These are phyloP conservation scores for Rhimphoctona megacephalus DNA, from an alignment of 2,888 invertebrate species.

Conservation along the genomic window DNA sequence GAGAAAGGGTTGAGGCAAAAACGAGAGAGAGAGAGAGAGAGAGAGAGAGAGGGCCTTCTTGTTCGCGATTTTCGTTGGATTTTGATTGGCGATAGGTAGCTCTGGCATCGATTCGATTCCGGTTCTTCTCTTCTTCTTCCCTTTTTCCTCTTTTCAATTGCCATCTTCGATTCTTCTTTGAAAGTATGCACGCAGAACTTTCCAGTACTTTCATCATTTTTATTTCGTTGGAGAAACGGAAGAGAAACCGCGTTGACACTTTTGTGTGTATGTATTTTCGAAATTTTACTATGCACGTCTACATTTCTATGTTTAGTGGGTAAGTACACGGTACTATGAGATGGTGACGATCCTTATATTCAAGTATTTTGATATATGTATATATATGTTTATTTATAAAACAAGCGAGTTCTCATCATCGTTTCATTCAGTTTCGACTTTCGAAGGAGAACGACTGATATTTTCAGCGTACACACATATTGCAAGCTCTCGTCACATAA, in stretches of 20 bases:
- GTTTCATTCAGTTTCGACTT: too few species aligned
- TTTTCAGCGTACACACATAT: too few species aligned
- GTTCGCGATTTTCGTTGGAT: constrained; percentile 58
- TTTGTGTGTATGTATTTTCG: not conserved
- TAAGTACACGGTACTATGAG: too few species aligned
- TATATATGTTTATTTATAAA: too few species aligned
- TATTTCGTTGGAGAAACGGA: constrained; percentile 34
- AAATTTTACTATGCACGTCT: not conserved
- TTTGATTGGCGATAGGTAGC: constrained; percentile 54
- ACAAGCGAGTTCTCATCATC: too few species aligned
- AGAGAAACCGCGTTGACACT: constrained; percentile 24
- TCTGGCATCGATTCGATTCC: constrained; percentile 49
- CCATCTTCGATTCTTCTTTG: constrained; percentile 16
- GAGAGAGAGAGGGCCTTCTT: not conserved
- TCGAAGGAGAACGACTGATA: too few species aligned
- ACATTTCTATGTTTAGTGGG: not conserved
- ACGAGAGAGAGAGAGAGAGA: not conserved
- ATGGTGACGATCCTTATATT: too few species aligned
- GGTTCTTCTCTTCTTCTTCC: constrained; percentile 39
- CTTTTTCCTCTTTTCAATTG: not conserved
- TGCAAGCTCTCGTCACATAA: too few species aligned
- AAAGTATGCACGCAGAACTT: constrained; percentile 1
- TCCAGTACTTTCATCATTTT: constrained; percentile 42
- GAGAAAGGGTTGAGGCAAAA: constrained; percentile 11
- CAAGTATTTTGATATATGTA: too few species aligned